phyloP scores from a whole-genome alignment of 2,888 invertebrate species.

The Platycnemis pennipes region DNA sequence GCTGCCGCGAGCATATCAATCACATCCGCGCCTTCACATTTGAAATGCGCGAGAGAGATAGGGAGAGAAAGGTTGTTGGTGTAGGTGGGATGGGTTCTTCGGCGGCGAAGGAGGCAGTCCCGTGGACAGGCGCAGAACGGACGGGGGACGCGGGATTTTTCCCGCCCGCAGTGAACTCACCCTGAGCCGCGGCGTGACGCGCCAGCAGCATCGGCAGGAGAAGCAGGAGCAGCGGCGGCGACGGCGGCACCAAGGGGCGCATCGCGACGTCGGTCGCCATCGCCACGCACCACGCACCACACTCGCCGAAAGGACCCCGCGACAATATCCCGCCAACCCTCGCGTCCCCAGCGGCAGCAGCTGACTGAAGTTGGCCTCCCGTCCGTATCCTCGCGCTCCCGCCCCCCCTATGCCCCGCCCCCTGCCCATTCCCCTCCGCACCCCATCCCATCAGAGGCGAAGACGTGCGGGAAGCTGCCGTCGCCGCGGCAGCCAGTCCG shows the following conservation, averaged over 20 bases:
- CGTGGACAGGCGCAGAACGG: too few species aligned
- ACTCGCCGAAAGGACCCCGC: background rate
- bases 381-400: background rate
- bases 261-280: background rate
- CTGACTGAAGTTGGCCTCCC: constrained; percentile 16
- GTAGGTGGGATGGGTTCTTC: background rate
- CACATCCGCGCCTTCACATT: background rate
- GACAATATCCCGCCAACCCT: background rate
- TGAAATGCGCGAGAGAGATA: background rate
- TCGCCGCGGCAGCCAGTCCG: background rate
- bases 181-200: background rate
- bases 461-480: background rate
- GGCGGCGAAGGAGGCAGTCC: background rate
- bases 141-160: too few species aligned
- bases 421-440: background rate
- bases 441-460: background rate
- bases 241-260: background rate
- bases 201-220: background rate
- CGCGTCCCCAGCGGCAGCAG: constrained; percentile 11
- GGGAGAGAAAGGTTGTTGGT: background rate
- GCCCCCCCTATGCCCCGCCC: background rate
- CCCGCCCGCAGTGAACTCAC: background rate
- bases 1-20: background rate
- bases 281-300: background rate
- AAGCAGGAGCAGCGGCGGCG: background rate